Conservation (phyloP, 1,140 invertebrate species). For the Drosophila rhopaloa region DNA sequence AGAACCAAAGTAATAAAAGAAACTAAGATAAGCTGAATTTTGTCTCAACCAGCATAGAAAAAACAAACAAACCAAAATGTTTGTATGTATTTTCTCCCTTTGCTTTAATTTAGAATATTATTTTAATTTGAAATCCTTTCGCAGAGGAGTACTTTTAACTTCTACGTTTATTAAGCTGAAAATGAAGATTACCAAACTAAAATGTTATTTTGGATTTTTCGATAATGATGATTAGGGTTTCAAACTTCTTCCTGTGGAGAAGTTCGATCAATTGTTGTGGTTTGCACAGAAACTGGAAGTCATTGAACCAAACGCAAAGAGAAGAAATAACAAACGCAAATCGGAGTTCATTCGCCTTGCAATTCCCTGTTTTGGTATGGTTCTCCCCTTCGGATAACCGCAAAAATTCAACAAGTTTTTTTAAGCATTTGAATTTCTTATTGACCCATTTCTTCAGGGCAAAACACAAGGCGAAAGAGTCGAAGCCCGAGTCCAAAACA, state of each 20-base stretch:
- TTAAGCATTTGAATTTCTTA: constrained; percentile 69
- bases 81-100: too few species aligned
- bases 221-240: not conserved
- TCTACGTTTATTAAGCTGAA: too few species aligned
- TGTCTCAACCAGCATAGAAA: too few species aligned
- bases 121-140: too few species aligned
- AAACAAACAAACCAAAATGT: too few species aligned
- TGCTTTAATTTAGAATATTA: too few species aligned
- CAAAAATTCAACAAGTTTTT: constrained; percentile 48
- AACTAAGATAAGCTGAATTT: too few species aligned
- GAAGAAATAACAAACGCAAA: constrained; percentile 30
- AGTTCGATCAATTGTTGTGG: constrained; percentile 43
- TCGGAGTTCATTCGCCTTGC: constrained; percentile 49
- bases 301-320: constrained; percentile 41
- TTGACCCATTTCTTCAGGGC: constrained; percentile 68
- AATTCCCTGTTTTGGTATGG: constrained; percentile 43
- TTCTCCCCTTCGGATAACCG: constrained; percentile 27
- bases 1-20: not conserved
- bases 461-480: constrained; percentile 34
- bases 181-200: too few species aligned
- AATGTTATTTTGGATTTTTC: too few species aligned
- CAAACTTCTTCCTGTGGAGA: not conserved
- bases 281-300: constrained; percentile 26
- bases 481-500: not conserved
- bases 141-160: too few species aligned